Base-by-base conservation (phyloP, 1,140 invertebrate species). In the Drosophila santomea region DNA sequence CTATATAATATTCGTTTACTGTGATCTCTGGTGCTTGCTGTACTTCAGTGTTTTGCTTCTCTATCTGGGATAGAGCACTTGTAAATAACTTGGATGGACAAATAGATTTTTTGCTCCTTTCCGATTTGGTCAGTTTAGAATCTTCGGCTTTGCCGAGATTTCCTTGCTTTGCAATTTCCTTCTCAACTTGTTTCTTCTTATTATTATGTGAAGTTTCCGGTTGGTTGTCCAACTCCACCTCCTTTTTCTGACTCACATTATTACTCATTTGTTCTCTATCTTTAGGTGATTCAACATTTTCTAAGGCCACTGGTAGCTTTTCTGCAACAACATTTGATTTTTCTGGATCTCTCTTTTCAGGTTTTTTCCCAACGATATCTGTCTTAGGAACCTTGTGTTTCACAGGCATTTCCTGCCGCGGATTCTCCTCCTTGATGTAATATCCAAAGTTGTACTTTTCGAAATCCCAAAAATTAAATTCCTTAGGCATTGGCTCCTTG, bases 391-490 rank as follows among this genome's bases (percentile, higher is more conserved):
- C 5, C 14, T 7, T 6, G 8, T 5, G 28, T n/a, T 36, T 20
- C 7, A 0, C 4, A 7, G 50, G 50, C 32, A 36, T 52, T 52
- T 52, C 50, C 20, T 48, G 25, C 28, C 63, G 43, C n/a, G 62
- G 61, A 11, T 14, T 35, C 1, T 36, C 35, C n/a, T 68, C 52
- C 0, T 52, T 59, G 0, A 66, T 23, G 17, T 52, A 90, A 47
- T 74, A 86, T 1, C 48, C 68, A 35, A 90, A 80, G 36, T 80
- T 39, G 32, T 89, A 90, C 0, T 44, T 12, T n/a, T 74, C 39
- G 25, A 74, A 90, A 7, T 92, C 54, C 69, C 74, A 80, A 47
- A 85, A 92, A 45, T 88, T 43, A 2, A 91, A 74, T n/a, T 15
- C 25, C 25, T 59, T n/a, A 0, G 7, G n/a, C 23, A 41, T 67